Conservation (phyloP, 1,140 invertebrate genomes). For the Pararge aegeria region DNA sequence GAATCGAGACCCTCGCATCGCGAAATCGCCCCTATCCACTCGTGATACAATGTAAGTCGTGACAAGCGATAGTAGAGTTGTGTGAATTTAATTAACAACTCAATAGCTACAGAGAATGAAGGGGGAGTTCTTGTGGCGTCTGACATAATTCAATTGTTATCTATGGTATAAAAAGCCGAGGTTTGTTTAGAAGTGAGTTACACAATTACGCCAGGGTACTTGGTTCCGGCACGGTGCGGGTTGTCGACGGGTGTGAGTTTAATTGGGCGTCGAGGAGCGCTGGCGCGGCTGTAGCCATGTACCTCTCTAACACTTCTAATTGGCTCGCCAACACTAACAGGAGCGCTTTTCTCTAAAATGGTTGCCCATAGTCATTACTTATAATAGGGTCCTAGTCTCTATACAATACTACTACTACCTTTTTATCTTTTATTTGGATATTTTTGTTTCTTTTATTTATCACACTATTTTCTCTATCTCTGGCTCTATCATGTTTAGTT, state of each 20-base stretch:
- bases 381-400: conserved; percentile 50
- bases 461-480: too few relatives aligned
- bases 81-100: conserved; percentile 76
- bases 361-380: conserved; percentile 64
- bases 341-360: conserved; percentile 66
- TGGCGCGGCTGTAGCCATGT: conserved; percentile 36
- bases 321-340: conserved; percentile 68
- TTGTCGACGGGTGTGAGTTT: conserved; percentile 54
- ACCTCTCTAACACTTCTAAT: conserved; percentile 70
- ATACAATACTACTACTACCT: conserved; percentile 29
- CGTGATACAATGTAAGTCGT: conserved; percentile 37
- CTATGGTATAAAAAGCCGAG: conserved; percentile 56
- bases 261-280: conserved; percentile 65
- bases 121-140: conserved; percentile 61
- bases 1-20: conserved; percentile 37
- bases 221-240: conserved; percentile 45
- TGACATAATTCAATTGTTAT: conserved; percentile 74
- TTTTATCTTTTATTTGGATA: not conserved
- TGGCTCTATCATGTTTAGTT: too few relatives aligned
- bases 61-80: conserved; percentile 39
- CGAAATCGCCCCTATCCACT: conserved; percentile 48
- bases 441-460: too few relatives aligned
- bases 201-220: conserved; percentile 65
- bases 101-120: conserved; percentile 66
- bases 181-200: conserved; percentile 72